Conservation (phyloP, 2,113 vertebrate species). For the Dromaius novaehollandiae region DNA sequence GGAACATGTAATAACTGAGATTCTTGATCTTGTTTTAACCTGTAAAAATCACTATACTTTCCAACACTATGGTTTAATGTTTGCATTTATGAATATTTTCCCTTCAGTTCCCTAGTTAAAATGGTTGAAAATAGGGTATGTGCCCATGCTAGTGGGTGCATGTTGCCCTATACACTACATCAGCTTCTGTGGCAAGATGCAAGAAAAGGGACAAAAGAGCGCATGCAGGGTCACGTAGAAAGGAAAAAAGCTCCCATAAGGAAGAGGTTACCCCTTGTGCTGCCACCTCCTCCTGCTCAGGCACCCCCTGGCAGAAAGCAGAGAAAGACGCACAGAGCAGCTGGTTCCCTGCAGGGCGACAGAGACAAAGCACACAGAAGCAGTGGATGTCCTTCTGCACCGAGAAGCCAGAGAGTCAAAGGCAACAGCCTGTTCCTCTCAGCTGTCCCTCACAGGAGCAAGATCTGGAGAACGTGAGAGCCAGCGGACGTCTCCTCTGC, state of each 20-base stretch:
- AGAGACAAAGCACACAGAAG: not conserved
- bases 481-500: not conserved
- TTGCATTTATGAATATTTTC: slow-evolving; percentile 19
- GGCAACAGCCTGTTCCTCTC: not conserved
- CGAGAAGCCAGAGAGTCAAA: not conserved
- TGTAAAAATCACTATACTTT: not conserved
- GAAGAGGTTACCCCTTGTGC: not conserved
- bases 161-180: not conserved
- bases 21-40: slow-evolving; percentile 25
- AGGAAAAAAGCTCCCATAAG: not conserved
- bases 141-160: not conserved
- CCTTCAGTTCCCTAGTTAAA: not conserved
- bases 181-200: not conserved
- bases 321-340: not conserved
- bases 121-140: not conserved
- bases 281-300: not conserved
- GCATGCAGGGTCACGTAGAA: not conserved
- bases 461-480: not conserved
- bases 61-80: not conserved
- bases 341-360: not conserved
- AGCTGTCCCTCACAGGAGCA: not conserved
- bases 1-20: not conserved
- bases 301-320: not conserved
- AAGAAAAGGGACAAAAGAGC: not conserved
- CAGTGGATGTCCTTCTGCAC: not conserved